Evolutionary conservation across 1,140 invertebrate genomes (phyloP).

Genomic region (Tetranychus urticae): DNA sequence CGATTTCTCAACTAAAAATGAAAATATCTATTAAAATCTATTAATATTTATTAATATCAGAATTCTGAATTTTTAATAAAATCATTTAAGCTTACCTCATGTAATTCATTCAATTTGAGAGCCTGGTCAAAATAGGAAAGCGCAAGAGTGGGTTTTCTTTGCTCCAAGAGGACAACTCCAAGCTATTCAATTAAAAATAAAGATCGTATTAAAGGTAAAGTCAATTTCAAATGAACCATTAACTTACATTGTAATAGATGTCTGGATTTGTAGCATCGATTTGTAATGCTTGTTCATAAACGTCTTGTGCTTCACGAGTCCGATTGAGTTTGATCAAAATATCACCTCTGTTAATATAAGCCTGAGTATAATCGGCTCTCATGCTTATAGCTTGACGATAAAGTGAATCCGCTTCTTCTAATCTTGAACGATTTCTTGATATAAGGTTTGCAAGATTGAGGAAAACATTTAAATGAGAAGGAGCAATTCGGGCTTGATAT

Average conservation of each 20-base stretch:
- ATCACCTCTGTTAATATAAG: conserved; percentile 66
- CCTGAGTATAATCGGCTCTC: neutral
- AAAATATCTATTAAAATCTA: too few species aligned
- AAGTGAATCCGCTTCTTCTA: conserved; percentile 20
- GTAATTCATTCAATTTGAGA: conserved; percentile 70
- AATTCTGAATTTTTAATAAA: neutral
- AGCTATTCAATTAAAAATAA: conserved; percentile 30
- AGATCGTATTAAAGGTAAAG: neutral
- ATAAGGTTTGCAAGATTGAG: conserved; percentile 23
- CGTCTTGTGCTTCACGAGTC: conserved; percentile 77
- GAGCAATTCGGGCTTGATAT: conserved; percentile 81
- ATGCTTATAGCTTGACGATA: neutral
- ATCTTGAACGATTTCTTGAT: conserved; percentile 19
- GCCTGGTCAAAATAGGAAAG: conserved; percentile 77
- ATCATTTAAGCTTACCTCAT: conserved; percentile 22
- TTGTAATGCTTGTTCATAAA: conserved; percentile 72
- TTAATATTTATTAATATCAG: neutral
- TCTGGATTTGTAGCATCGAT: conserved; percentile 87
- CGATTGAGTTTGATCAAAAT: conserved; percentile 81
- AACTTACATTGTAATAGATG: conserved; percentile 82
- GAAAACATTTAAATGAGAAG: conserved; percentile 35
- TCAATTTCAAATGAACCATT: neutral
- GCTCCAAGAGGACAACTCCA: conserved; percentile 77
- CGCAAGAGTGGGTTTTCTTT: conserved; percentile 68
- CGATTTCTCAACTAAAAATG: too few species aligned